Evolutionary conservation across 2,888 invertebrate species (phyloP), one percentile per base, ranked within the genome.

Genomic region (Cephus rjabovi): DNA sequence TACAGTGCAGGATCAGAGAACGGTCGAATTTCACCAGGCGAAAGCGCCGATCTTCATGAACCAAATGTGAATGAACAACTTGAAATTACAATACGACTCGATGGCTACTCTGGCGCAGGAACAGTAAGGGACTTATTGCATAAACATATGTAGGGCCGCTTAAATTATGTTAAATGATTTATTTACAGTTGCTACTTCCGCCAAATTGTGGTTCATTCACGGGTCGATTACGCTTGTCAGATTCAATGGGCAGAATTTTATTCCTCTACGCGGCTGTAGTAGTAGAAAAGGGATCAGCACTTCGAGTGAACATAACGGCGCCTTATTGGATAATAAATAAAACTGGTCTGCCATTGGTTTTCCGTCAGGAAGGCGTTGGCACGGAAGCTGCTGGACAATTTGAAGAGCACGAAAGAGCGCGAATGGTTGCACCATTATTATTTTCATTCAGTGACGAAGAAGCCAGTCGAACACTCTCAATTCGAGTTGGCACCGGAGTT

Each of bases 321-420:
- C 96, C 97, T 3, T 98, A 96, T 92, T 99, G 99, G 99, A 94
- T 99, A 83, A 95, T 99, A 79, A 99, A 99, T 93, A 97, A 97
- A 92, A 97, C 98, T 11, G 99, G 99, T 0, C 93, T 99, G 81
- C 99, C 99, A n/a, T 93, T 99, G 80, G 96, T 99, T 77, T 98
- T 98, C 92, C 95, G 96, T 85, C 98, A 99, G 92, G 98, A 97
- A 91, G 97, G 97, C 0, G 95, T 95, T 23, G 94, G 94, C 15
- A 90, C 92, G 35, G 96, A 95, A 87, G 95, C 96, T 81, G 96
- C 97, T 11, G 99, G 98, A 3, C 99, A 99, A 92, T 97, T 96
- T 91, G 95, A 95, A 79, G 99, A 99, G 91, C 98, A 99, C 91
- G 99, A 99, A 93, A 94, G 96, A 86, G 99, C 98, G 15, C 94